These are phyloP conservation scores for Phenganax marumi DNA, from an alignment of 92 coral and sea anemone genomes.

Conservation along the genomic window DNA sequence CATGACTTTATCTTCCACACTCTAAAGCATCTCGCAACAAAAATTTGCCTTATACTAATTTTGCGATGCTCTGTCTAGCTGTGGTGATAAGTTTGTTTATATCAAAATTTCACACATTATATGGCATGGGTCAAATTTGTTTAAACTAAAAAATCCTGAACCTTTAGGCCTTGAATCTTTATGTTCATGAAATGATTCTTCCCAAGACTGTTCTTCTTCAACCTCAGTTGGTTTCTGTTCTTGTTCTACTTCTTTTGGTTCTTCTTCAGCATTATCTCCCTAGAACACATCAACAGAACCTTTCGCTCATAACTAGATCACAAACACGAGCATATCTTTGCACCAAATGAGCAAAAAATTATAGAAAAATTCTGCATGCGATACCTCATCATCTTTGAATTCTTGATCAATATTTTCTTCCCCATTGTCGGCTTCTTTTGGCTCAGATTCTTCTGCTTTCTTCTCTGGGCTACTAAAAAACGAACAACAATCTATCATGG, in stretches of 20 bases:
- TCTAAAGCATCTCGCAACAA: too few relatives aligned
- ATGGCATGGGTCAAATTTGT: background rate
- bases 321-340: too few relatives aligned
- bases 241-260: conserved; percentile 55
- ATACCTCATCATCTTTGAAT: background rate
- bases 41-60: too few relatives aligned
- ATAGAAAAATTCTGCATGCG: too few relatives aligned
- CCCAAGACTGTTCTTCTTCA: conserved; percentile 80
- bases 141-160: background rate
- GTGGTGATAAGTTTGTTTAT: too few relatives aligned
- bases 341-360: too few relatives aligned
- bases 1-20: too few relatives aligned
- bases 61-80: too few relatives aligned
- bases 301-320: too few relatives aligned
- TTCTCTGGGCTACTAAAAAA: conserved; percentile 9
- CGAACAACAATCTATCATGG: background rate
- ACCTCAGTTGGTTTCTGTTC: conserved; percentile 8
- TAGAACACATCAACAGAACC: background rate
- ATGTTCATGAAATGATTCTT: conserved; percentile 89
- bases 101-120: too few relatives aligned
- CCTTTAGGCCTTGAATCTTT: conserved; percentile 91
- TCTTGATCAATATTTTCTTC: conserved; percentile 48
- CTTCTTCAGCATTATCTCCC: conserved; percentile 62
- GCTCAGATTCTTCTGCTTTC: conserved; percentile 30
- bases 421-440: conserved; percentile 44